These are phyloP conservation scores for Trogon melanurus DNA, from an alignment of 2,113 vertebrate genomes.

Conservation along the genomic window DNA sequence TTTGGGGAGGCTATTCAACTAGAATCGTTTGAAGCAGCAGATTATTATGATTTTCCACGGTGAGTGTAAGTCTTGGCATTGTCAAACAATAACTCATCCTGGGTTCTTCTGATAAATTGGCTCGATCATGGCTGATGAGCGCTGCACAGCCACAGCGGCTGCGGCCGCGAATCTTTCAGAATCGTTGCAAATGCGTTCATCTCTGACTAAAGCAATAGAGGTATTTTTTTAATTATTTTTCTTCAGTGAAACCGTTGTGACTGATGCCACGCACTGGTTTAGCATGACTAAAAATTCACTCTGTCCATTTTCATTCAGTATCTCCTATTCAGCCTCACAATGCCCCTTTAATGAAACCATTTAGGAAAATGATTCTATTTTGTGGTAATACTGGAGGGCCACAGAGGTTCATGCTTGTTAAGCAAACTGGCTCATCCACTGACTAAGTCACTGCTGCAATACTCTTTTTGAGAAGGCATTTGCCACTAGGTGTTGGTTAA, in stretches of 20 bases:
- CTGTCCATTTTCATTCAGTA: slow-evolving; percentile 15
- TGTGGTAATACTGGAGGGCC: not conserved
- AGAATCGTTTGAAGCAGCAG: not conserved
- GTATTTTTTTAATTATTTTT: not conserved
- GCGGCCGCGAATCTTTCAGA: slow-evolving; percentile 23
- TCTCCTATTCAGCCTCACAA: slow-evolving; percentile 8
- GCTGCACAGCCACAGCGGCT: not conserved
- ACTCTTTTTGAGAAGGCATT: slow-evolving; percentile 23
- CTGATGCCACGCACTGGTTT: slow-evolving; percentile 34
- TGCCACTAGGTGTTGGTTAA: slow-evolving; percentile 40
- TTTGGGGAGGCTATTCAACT: not conserved
- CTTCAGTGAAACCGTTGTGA: not conserved
- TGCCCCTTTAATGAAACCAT: slow-evolving; percentile 40
- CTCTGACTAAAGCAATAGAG: not conserved
- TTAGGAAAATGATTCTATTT: slow-evolving; percentile 57
- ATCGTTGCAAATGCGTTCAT: not conserved
- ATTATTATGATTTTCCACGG: slow-evolving; percentile 25
- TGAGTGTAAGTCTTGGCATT: not conserved
- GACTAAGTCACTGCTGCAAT: slow-evolving; percentile 34
- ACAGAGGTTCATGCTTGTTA: slow-evolving; percentile 47
- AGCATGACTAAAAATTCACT: not conserved
- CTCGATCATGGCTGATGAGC: not conserved
- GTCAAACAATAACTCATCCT: slow-evolving; percentile 27
- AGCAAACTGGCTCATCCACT: slow-evolving; percentile 25
- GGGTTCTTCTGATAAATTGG: slow-evolving; percentile 5